phyloP scores from a whole-genome alignment of 2,888 invertebrate genomes.

The Watsonalla cultraria region DNA sequence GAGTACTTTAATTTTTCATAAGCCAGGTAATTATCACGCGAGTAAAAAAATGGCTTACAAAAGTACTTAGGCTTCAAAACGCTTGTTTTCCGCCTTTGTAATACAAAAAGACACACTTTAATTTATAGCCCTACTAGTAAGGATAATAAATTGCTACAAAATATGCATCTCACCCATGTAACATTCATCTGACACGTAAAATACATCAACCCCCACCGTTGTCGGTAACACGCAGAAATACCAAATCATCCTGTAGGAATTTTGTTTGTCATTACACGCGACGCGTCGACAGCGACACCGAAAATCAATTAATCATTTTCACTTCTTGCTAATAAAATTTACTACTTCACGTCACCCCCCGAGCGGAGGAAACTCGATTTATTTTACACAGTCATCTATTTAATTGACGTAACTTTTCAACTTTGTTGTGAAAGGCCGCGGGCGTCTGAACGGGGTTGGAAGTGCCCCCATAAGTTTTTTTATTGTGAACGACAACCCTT shows the following conservation, averaged over 20 bases:
- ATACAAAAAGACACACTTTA: too few relatives aligned
- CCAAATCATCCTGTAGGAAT: slow-evolving; percentile 29
- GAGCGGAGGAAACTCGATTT: slow-evolving; percentile 34
- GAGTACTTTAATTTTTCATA: too few relatives aligned
- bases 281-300: slow-evolving; percentile 21
- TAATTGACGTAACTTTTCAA: slow-evolving; percentile 44
- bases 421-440: slow-evolving; percentile 19
- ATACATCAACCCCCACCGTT: not conserved
- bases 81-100: too few relatives aligned
- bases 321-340: slow-evolving; percentile 43
- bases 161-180: not conserved
- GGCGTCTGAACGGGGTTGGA: slow-evolving; percentile 13
- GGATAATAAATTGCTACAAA: not conserved
- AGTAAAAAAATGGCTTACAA: too few relatives aligned
- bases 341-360: slow-evolving; percentile 41
- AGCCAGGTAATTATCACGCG: too few relatives aligned
- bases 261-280: slow-evolving; percentile 37
- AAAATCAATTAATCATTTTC: slow-evolving; percentile 48
- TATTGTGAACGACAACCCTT: slow-evolving; percentile 23
- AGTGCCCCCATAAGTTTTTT: slow-evolving; percentile 29
- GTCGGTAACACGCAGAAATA: slow-evolving; percentile 11
- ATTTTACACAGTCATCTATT: slow-evolving; percentile 48
- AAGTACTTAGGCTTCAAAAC: too few relatives aligned
- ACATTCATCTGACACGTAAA: not conserved
- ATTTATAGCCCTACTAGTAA: too few relatives aligned